Base-by-base conservation (phyloP, 2,797 vertebrate species). In the Sebastes kiyomatsui region DNA sequence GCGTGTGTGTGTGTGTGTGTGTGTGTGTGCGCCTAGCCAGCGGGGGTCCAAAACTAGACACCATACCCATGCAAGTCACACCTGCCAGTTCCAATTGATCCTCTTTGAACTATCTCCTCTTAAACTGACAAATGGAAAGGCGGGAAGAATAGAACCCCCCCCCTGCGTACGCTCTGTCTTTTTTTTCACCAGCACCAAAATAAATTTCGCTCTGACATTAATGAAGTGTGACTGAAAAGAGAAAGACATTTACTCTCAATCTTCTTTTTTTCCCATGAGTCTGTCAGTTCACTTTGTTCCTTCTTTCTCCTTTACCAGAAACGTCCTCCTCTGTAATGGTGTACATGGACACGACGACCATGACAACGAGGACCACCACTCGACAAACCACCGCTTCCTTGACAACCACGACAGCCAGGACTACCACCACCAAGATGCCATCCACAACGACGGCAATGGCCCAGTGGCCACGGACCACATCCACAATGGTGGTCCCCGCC, bases 271-370 rank as follows among this genome's bases (percentile, higher is more conserved):
- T 16, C 46, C 20, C 60, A 2, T 4, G 2, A 59, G 42, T 46
- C 33, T 5, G 0, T 69, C 16, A 6, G 18, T 13, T 89, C 9
- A 67, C 33, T 77, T 67, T 59, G 25, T 33, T 76, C 10, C 46
- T 14, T 64, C 16, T 61, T 10, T 56, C 18, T 18, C 4, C 2
- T 66, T 28, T 3, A 87, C 80, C 94, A 98, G 97, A 97, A 90
- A 96, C 97, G 0, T 97, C 98, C 0, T 96, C 97, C 0, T 97
- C 97, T 3, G 90, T 96, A 0, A 91, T 97, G 80, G 95, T 97
- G 18, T 94, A 93, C 87, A 90, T 94, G 3, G 97, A 97, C 72
- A 96, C 97, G 0, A 92, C 97, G 0, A 92, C 89, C 22, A 81
- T 87, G 0, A 93, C 94, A 6, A 83, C 85, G 0, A 92, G 92